phyloP scores from a whole-genome alignment of 2,888 invertebrate genomes.

The Himalopsyche kuldschensis region DNA sequence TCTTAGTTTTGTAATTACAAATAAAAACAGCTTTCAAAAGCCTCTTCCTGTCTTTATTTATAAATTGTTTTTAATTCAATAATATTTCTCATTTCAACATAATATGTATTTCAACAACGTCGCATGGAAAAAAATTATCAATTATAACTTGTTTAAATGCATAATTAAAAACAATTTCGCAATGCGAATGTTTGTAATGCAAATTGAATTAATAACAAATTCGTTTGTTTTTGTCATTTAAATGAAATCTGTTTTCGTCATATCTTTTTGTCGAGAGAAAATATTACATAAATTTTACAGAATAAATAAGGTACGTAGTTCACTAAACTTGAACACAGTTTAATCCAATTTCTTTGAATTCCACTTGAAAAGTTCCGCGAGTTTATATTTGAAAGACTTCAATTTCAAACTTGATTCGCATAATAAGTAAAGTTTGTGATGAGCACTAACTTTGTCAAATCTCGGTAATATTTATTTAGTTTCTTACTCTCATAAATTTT shows the following conservation, averaged over 20 bases:
- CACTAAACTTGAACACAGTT: slow-evolving; percentile 29
- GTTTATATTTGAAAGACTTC: slow-evolving; percentile 27
- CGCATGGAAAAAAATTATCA: no score
- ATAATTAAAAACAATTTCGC: neutral
- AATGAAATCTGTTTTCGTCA: neutral
- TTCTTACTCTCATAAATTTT: neutral
- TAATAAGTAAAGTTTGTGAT: slow-evolving; percentile 35
- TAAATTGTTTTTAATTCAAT: no score
- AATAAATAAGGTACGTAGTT: slow-evolving; percentile 26
- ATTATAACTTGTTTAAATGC: no score
- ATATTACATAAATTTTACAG: slow-evolving; percentile 22
- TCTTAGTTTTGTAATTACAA: no score
- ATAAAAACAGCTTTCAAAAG: no score
- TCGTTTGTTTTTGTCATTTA: neutral
- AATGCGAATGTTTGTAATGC: neutral
- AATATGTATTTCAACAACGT: no score
- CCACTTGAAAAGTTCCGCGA: slow-evolving; percentile 3
- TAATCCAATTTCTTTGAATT: slow-evolving; percentile 31
- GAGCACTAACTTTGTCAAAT: neutral
- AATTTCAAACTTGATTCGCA: slow-evolving; percentile 40
- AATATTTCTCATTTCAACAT: no score
- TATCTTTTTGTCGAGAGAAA: slow-evolving; percentile 1
- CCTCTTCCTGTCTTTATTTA: no score
- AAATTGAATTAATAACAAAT: neutral
- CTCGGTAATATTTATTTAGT: neutral